A percentile compares a stretch with the other conserved stretches of the same genome.
These are phyloP conservation scores for Lacerta viridis DNA, from an alignment of 2,797 vertebrate genomes.

Conservation along the genomic window DNA sequence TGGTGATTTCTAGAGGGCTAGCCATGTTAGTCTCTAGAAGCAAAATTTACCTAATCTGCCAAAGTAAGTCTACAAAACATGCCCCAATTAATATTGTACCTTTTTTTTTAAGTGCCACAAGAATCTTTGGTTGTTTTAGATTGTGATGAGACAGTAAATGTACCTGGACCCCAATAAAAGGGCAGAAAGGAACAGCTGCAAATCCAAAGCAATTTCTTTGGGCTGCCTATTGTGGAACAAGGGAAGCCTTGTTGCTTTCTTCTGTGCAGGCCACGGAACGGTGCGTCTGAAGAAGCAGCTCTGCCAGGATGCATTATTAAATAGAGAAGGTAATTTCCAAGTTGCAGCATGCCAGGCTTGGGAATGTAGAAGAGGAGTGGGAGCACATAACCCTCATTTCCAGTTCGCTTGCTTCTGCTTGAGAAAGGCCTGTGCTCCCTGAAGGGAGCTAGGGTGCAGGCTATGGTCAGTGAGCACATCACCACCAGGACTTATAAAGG, in stretches of 20 bases:
- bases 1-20: too few species aligned
- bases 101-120: too few species aligned
- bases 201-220: background rate
- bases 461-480: too few species aligned
- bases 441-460: too few species aligned
- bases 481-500: too few species aligned
- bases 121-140: background rate
- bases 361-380: background rate
- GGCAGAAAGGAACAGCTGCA: background rate
- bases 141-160: background rate
- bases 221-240: background rate
- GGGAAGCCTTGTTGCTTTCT: background rate
- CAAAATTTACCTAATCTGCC: too few species aligned
- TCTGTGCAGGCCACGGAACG: background rate
- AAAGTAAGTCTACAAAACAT: too few species aligned
- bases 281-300: background rate
- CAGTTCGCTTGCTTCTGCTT: too few species aligned
- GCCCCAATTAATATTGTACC: too few species aligned
- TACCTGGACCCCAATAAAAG: background rate
- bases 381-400: background rate
- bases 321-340: background rate
- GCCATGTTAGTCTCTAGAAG: too few species aligned
- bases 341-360: too few species aligned
- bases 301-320: conserved; percentile 21
- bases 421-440: too few species aligned